Base-by-base conservation (phyloP, 2,888 invertebrate species). In the Dendrolimus houi region DNA sequence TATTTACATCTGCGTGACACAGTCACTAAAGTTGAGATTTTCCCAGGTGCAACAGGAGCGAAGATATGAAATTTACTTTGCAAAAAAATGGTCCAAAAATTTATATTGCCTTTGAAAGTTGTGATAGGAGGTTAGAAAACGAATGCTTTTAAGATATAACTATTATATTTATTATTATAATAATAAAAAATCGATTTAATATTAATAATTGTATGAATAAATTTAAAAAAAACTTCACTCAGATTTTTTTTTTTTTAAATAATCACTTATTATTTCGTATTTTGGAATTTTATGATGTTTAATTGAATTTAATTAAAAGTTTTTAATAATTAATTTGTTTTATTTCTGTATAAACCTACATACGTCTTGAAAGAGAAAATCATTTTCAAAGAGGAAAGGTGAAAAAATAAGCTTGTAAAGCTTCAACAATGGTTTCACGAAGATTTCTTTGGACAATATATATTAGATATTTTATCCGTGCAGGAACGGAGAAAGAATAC, bases 51-150 rank as follows among this genome's bases (percentile, higher is more conserved):
- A 29, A 6, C 29, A 6, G 29, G 29, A 29, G 29, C 29, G 29
- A 29, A 6, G 29, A 59, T 58, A 60, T 62, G 53, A 13, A 14
- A 53, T 14, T 53, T 80, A 72, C 77, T 82, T 83, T 82, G 84
- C 86, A 85, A 87, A 87, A 77, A 76, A 79, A 80, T 77, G 89
- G 89, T 89, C 89, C 89, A 89, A 88, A 73, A 29, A 70, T 70
- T 82, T 79, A 79, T 73, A 81, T 77, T 85, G 88, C 89, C 88
- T 89, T 89, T 87, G 68, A 84, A 81, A 83, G 88, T 89, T 89
- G 89, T 89, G 89, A 89, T 89, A 87, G 81, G 73, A 62, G 70
- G 68, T 66, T 82, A 80, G 77, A 67, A 64, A 62, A 66, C 65
- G 66, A 67, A 72, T 72, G 83, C 82, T 83, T 83, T 70, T 69